Evolutionary conservation across 2,113 vertebrate species (phyloP).

Genomic region (Amblyopsis rosae): DNA sequence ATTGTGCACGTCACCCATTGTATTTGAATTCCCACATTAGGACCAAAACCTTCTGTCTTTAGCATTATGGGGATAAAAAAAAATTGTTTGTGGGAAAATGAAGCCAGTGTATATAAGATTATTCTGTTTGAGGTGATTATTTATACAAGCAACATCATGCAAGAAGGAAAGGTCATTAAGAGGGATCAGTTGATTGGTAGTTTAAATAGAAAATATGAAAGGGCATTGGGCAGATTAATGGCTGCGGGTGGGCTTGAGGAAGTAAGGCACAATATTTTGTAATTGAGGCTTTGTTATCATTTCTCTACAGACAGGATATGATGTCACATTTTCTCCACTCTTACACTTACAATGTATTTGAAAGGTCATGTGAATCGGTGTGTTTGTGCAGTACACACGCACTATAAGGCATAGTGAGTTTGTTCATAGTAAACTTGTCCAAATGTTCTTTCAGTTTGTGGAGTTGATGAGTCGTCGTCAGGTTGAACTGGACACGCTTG

Average conservation of each 20-base stretch:
- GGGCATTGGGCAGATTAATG: not conserved
- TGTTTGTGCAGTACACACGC: not conserved
- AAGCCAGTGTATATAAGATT: slow-evolving; percentile 49
- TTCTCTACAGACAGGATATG: slow-evolving; percentile 50
- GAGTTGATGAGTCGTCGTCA: slow-evolving; percentile 85
- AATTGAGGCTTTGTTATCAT: slow-evolving; percentile 32
- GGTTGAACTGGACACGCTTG: slow-evolving; percentile 79
- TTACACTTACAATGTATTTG: not conserved
- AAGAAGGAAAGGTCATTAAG: slow-evolving; percentile 31
- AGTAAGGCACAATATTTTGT: slow-evolving; percentile 1
- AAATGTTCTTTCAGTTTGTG: slow-evolving; percentile 73
- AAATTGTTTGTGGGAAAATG: slow-evolving; percentile 34
- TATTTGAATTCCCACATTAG: slow-evolving; percentile 2
- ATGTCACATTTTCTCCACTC: slow-evolving; percentile 28
- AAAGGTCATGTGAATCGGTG: not conserved
- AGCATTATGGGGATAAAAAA: slow-evolving; percentile 36
- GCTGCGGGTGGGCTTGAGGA: slow-evolving; percentile 30
- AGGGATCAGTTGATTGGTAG: slow-evolving; percentile 29
- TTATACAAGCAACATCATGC: slow-evolving; percentile 42
- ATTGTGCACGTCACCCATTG: not conserved
- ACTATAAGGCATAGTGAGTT: too few relatives aligned
- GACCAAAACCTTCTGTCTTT: slow-evolving; percentile 14
- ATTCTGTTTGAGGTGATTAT: slow-evolving; percentile 58
- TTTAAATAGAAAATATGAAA: slow-evolving; percentile 4
- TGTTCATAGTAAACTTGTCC: not conserved